A percentile compares a stretch with the other conserved stretches of the same genome.
phyloP scores from a whole-genome alignment of 2,888 invertebrate species.

The Neelides folsomi region DNA sequence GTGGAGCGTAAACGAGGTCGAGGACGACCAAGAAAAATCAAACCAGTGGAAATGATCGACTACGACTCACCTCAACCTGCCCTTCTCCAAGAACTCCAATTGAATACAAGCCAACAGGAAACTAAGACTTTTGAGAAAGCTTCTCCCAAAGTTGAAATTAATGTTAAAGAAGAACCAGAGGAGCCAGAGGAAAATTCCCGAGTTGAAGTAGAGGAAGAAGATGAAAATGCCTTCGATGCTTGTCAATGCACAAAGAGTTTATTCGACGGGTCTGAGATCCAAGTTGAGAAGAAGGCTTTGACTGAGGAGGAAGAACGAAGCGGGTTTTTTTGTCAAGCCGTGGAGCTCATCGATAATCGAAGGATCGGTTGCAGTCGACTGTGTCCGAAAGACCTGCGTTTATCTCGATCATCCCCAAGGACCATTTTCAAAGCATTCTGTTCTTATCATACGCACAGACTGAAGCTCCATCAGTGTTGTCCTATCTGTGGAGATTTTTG shows the following conservation, averaged over 20 bases:
- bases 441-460: slow-evolving; percentile 1
- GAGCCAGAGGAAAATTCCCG: neutral
- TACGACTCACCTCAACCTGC: too few relatives aligned
- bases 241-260: too few relatives aligned
- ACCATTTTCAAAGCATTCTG: slow-evolving; percentile 4
- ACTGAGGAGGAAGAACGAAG: neutral
- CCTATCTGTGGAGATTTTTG: slow-evolving; percentile 11
- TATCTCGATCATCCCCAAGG: slow-evolving; percentile 5
- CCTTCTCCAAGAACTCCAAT: too few relatives aligned
- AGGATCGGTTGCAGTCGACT: slow-evolving; percentile 6
- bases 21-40: too few relatives aligned
- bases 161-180: neutral
- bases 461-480: slow-evolving; percentile 11
- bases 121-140: neutral
- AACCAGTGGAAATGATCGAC: too few relatives aligned
- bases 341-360: slow-evolving; percentile 6
- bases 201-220: neutral
- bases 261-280: too few relatives aligned
- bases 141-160: neutral
- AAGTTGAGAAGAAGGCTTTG: neutral
- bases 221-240: too few relatives aligned
- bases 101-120: too few relatives aligned
- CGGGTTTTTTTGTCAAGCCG: slow-evolving; percentile 8
- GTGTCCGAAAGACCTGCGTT: slow-evolving; percentile 2
- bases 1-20: too few relatives aligned